Base-by-base conservation (phyloP, 2,113 vertebrate genomes). In the Aptenodytes patagonicus region DNA sequence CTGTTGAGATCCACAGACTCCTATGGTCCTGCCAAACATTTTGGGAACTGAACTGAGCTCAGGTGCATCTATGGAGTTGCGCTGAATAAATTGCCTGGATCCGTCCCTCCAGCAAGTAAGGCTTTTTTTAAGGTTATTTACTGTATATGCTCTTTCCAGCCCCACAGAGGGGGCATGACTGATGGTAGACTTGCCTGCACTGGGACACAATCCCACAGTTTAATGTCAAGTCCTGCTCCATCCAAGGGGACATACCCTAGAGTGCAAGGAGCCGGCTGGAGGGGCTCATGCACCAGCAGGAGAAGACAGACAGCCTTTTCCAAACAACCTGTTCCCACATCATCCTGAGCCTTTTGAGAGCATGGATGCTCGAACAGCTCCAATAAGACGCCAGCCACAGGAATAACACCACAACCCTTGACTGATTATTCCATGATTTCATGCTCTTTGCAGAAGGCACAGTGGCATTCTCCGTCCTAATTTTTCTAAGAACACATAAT, bases 51-150 rank as follows among this genome's bases (percentile, higher is more conserved):
- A 87, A 68, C 22, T 34, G 62, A 83, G 24, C 20, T 86, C 70
- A 72, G 42, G 3, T 4, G 1, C 17, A 40, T 47, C 62, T 79
- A 28, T 0, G 2, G 79, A 79, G 16, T 29, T 4, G 3, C 2
- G 1, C 11, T 55, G 38, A 83, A 60, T 14, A 60, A 69, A 71
- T 6, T 44, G 16, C 6, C 62, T 84, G 20, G 34, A 71, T 64
- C 26, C 13, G 6, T 51, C 10, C 12, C 47, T 93, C 20, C 26
- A 76, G n/a, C 46, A 91, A 75, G 87, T 18, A 36, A 54, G n/a
- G 13, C 3, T 8, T 49, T 68, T 79, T 40, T 3, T 2, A 57
- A 73, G 22, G 28, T 76, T 92, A 36, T 52, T 83, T 69, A 77
- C 18, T 65, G 1, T 13, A 46, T 32, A 17, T 29, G 8, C 34